Conservation (phyloP, 35 echinoderm and acorn worm species). For the Eucidaris tribuloides region DNA sequence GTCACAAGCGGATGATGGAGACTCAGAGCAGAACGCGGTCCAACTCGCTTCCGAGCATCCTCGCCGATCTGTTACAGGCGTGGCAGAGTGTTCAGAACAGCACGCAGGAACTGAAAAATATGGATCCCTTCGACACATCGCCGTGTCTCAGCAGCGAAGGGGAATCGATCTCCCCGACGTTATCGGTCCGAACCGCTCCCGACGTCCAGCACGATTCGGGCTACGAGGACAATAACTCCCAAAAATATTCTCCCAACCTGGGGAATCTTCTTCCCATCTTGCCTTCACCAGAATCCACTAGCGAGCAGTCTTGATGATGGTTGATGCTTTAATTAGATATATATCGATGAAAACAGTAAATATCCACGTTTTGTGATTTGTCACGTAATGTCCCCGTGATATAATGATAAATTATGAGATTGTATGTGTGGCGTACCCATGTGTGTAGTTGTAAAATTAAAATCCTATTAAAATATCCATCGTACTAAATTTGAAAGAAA, state of each 20-base stretch:
- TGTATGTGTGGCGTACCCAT: too few species aligned
- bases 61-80: constrained; percentile 49
- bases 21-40: constrained; percentile 1
- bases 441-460: too few species aligned
- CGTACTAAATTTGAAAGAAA: too few species aligned
- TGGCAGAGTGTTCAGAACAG: constrained; percentile 13
- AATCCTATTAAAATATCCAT: too few species aligned
- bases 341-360: too few species aligned
- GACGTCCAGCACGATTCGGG: constrained; percentile 77
- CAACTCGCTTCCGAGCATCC: constrained; percentile 26
- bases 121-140: constrained; percentile 40
- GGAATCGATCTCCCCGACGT: constrained; percentile 80
- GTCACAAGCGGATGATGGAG: constrained; percentile 68
- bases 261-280: neutral
- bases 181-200: constrained; percentile 41
- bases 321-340: too few species aligned
- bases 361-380: too few species aligned
- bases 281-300: neutral
- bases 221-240: constrained; percentile 68
- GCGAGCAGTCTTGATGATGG: too few species aligned
- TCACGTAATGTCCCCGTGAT: too few species aligned
- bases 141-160: constrained; percentile 26
- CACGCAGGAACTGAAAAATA: neutral
- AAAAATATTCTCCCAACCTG: constrained; percentile 27
- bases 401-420: too few species aligned